Evolutionary conservation across 2,888 invertebrate genomes (phyloP).

Genomic region (Rhogogaster chlorosoma): DNA sequence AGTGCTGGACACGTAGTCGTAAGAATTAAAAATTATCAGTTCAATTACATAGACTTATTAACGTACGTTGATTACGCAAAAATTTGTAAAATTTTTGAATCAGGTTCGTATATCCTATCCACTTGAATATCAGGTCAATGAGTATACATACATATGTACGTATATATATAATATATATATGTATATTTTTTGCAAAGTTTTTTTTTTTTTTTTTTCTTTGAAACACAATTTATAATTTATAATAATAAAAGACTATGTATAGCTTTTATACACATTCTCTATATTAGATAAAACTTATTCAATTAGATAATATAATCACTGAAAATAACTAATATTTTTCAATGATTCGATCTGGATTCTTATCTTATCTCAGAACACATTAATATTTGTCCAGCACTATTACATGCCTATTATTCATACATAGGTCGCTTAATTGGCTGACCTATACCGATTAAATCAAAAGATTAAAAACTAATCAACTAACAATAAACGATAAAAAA

Average conservation of each 20-base stretch:
- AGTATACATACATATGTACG: background rate
- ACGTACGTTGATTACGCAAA: background rate
- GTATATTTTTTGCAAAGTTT: background rate
- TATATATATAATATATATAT: background rate
- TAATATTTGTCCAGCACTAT: constrained; percentile 31
- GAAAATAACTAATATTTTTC: background rate
- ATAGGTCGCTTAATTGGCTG: constrained; percentile 17
- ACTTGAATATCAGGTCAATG: constrained; percentile 17
- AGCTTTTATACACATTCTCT: constrained; percentile 8
- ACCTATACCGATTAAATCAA: constrained; percentile 44
- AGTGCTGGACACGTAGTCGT: constrained; percentile 33
- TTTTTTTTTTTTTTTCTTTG: background rate
- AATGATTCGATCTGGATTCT: background rate
- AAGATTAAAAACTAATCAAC: constrained; percentile 54
- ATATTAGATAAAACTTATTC: background rate
- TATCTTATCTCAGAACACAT: background rate
- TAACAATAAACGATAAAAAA: constrained; percentile 51
- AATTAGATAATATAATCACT: constrained; percentile 5
- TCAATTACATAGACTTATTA: background rate
- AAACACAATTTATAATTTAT: constrained; percentile 7
- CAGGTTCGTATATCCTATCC: background rate
- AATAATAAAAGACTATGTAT: background rate
- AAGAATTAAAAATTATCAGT: background rate
- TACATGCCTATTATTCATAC: constrained; percentile 36
- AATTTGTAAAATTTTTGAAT: background rate